A percentile compares a stretch with the other conserved stretches of the same genome.
phyloP scores from a whole-genome alignment of 23 tunicate species.

The Ciona savignyi region DNA sequence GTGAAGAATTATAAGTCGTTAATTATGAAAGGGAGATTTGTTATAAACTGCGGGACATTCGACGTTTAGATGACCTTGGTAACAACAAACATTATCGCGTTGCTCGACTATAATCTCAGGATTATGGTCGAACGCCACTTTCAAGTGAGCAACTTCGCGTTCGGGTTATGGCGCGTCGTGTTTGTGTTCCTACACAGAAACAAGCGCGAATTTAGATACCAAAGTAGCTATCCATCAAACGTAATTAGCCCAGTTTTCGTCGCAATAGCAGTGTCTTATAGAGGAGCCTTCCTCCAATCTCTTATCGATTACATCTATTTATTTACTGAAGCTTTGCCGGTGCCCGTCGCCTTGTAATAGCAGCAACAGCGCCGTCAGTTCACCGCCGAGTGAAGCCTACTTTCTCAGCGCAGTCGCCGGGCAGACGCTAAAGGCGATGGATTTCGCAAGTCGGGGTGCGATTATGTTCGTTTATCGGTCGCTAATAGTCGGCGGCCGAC shows the following conservation, averaged over 20 bases:
- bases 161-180: not conserved
- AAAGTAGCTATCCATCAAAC: not conserved
- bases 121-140: not conserved
- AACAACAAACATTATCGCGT: not conserved
- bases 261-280: not conserved
- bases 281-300: not conserved
- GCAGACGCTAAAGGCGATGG: constrained; percentile 27
- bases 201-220: not conserved
- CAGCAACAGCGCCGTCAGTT: not conserved
- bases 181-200: not conserved
- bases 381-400: not conserved
- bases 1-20: not conserved
- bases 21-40: not conserved
- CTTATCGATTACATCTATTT: not conserved
- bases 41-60: not conserved
- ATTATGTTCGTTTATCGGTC: constrained; percentile 16
- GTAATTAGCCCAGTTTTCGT: not conserved
- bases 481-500: constrained; percentile 45
- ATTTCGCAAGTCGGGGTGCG: constrained; percentile 24
- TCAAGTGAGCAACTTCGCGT: not conserved
- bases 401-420: not conserved
- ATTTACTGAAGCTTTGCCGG: not conserved
- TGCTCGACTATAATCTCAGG: not conserved
- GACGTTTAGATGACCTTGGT: not conserved
- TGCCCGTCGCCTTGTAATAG: not conserved